Conservation (phyloP, 2,888 invertebrate genomes). For the Peribatodes rhomboidaria region DNA sequence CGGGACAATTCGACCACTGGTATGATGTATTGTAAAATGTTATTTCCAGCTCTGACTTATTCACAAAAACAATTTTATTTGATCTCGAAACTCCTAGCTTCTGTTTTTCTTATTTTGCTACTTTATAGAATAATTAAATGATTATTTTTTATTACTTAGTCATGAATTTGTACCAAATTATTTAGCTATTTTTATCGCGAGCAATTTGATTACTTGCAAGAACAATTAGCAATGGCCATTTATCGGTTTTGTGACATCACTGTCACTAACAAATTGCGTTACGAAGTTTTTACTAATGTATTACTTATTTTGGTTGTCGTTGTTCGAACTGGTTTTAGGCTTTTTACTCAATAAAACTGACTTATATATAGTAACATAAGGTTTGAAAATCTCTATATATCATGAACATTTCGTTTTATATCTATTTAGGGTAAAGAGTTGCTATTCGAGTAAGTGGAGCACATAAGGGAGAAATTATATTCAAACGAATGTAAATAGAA, state of each 20-base stretch:
- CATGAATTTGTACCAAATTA: slow-evolving; percentile 56
- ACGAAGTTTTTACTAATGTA: slow-evolving; percentile 43
- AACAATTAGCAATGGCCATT: slow-evolving; percentile 42
- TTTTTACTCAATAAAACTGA: slow-evolving; percentile 18
- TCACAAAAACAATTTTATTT: slow-evolving; percentile 68
- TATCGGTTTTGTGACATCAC: slow-evolving; percentile 51
- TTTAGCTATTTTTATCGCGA: slow-evolving; percentile 57
- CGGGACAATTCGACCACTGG: slow-evolving; percentile 63
- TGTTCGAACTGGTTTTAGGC: slow-evolving; percentile 29
- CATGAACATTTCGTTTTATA: slow-evolving; percentile 48
- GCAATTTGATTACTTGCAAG: slow-evolving; percentile 37
- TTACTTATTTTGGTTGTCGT: slow-evolving; percentile 25
- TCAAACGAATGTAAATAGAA: slow-evolving; percentile 69
- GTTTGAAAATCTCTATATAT: slow-evolving; percentile 40
- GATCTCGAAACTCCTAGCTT: slow-evolving; percentile 79
- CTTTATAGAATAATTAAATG: slow-evolving; percentile 67
- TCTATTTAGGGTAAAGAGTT: slow-evolving; percentile 53
- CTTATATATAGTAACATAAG: slow-evolving; percentile 28
- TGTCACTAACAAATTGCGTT: slow-evolving; percentile 66
- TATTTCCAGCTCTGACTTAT: slow-evolving; percentile 77
- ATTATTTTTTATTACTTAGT: slow-evolving; percentile 70
- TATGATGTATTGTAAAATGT: slow-evolving; percentile 48
- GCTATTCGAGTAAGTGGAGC: slow-evolving; percentile 58
- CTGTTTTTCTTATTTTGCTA: slow-evolving; percentile 65
- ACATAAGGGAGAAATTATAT: slow-evolving; percentile 68